Evolutionary conservation across 1,140 invertebrate genomes (phyloP).

Genomic region (Reticulitermes speratus): DNA sequence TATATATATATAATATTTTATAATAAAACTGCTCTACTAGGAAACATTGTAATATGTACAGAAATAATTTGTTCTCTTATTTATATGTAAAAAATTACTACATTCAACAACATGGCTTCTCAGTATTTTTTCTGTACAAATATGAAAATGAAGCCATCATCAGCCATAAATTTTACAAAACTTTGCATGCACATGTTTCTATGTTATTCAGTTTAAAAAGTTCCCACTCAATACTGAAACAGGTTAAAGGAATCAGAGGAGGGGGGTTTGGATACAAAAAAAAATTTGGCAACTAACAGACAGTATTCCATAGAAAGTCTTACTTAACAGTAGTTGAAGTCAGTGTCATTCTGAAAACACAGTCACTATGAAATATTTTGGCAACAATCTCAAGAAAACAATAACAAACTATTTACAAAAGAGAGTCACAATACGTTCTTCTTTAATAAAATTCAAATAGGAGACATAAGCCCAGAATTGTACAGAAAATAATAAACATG

Average conservation of each 20-base stretch:
- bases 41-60: slow-evolving; percentile 17
- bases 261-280: neutral
- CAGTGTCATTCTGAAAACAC: neutral
- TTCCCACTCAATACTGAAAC: slow-evolving; percentile 11
- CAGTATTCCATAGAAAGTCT: slow-evolving; percentile 6
- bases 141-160: slow-evolving; percentile 12
- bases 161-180: slow-evolving; percentile 14
- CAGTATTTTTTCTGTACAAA: slow-evolving; percentile 16
- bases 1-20: slow-evolving; percentile 20
- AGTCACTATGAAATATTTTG: slow-evolving; percentile 3
- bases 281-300: slow-evolving; percentile 3
- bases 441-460: neutral
- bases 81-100: slow-evolving; percentile 4
- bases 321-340: neutral
- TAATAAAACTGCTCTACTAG: slow-evolving; percentile 16
- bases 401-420: slow-evolving; percentile 13
- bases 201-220: neutral
- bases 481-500: neutral
- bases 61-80: neutral
- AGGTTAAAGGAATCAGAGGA: slow-evolving; percentile 5
- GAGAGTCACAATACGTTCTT: neutral
- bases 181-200: neutral
- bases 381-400: slow-evolving; percentile 6
- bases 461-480: neutral
- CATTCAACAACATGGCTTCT: slow-evolving; percentile 15